Base-by-base conservation (phyloP, 2,113 vertebrate genomes). In the Limnothrissa miodon region DNA sequence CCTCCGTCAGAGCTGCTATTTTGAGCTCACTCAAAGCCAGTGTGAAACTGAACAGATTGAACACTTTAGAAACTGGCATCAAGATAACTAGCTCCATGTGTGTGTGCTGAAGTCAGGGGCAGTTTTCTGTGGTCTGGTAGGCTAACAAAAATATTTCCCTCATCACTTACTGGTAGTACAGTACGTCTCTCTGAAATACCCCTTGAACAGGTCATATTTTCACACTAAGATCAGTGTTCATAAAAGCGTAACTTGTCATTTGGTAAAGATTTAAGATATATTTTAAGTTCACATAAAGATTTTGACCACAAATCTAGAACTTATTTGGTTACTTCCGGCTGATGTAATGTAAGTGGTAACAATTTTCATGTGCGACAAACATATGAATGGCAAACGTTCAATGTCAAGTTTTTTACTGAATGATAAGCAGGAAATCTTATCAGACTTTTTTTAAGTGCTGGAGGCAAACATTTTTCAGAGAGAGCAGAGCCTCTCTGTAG, bases 101-200 rank as follows among this genome's bases (percentile, higher is more conserved):
- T 23, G 51, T 23, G 51, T 56, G 6, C 19, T 1, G 51, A 56
- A 4, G 19, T 23, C 7, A 23, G 51, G 21, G 19, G 1, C 11
- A 15, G 11, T 56, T 56, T 56, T 56, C 19, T 6, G 6, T 53
- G 0, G 15, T 53, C 48, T 21, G 48, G 48, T 53, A 53, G 56
- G 56, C 56, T n/a, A n/a, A n/a, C n/a, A n/a, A 59, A 59, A 59
- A 59, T n/a, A 59, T 59, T 59, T 8, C n/a, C 56, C 56, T 59
- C 56, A 59, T 1, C 56, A 25, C 7, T 59, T 9, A 59, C 56
- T 25, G 56, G 23, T 59, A 5, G 23, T 59, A 0, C 8, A 5
- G 23, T 59, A 0, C 8, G n/a, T 59, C 23, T 25, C 56, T n/a
- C n/a, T 59, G 56, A 59, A 25, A 59, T 6, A 10, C 23, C 0